Evolutionary conservation across 2,113 vertebrate genomes (phyloP).

Genomic region (Rhineura floridana): DNA sequence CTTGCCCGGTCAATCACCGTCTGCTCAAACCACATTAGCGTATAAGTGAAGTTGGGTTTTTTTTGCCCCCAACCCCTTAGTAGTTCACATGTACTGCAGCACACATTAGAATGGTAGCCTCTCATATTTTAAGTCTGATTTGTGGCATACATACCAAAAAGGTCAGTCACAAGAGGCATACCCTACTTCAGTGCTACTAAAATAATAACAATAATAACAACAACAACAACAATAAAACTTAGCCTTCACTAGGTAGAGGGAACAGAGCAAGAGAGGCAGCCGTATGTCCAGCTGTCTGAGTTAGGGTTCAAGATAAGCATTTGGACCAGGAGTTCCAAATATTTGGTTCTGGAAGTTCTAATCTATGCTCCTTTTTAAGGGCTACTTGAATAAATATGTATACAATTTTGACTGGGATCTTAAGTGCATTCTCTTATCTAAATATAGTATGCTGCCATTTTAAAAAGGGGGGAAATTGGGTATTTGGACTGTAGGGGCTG

Average conservation of each 20-base stretch:
- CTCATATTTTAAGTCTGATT: not conserved
- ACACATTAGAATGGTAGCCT: not conserved
- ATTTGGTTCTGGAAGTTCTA: not conserved
- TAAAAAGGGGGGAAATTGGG: accelerated
- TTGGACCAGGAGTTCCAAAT: not conserved
- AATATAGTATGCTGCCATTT: not conserved
- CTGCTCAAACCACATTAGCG: too few species aligned
- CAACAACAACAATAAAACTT: not conserved
- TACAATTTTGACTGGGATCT: not conserved
- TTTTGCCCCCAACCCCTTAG: not conserved
- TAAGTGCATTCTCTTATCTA: conserved; percentile 14
- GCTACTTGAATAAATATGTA: not conserved
- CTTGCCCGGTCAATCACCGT: too few species aligned
- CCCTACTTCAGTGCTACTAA: not conserved
- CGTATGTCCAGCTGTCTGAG: not conserved
- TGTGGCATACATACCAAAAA: too few species aligned
- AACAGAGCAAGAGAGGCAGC: accelerated
- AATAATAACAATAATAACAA: too few species aligned
- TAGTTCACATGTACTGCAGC: not conserved
- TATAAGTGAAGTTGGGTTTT: too few species aligned
- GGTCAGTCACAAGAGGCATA: not conserved
- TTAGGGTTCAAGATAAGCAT: not conserved
- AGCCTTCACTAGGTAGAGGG: not conserved
- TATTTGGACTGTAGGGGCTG: not conserved
- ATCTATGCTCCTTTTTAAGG: not conserved